Conservation (phyloP, 2,888 invertebrate genomes). For the Schrankia costaestrigalis region DNA sequence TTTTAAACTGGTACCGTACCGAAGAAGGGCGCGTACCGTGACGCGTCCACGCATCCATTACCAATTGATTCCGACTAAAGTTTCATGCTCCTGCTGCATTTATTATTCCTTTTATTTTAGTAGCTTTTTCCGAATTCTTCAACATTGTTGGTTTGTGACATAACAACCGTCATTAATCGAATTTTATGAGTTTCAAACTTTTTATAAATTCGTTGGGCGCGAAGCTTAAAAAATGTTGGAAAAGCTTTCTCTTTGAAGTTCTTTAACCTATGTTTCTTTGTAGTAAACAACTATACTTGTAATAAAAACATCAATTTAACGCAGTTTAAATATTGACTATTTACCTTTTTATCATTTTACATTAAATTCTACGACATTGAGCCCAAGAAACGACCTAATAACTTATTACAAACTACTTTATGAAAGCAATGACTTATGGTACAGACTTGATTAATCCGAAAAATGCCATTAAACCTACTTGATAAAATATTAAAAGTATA, state of each 20-base stretch:
- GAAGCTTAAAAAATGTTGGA: no score
- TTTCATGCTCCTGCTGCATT: constrained; percentile 63
- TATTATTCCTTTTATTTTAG: constrained; percentile 29
- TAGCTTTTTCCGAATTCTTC: constrained; percentile 28
- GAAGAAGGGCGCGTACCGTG: constrained; percentile 40
- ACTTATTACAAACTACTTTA: not conserved
- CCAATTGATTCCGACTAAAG: constrained; percentile 61
- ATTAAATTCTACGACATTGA: no score
- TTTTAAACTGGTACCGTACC: constrained; percentile 13
- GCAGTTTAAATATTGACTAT: not conserved
- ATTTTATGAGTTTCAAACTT: no score
- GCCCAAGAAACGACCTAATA: no score
- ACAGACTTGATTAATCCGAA: not conserved
- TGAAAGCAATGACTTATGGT: not conserved
- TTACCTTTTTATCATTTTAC: not conserved
- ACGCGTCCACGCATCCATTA: constrained; percentile 53
- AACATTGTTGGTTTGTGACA: constrained; percentile 19
- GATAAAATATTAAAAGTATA: constrained; percentile 7
- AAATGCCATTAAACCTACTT: constrained; percentile 6
- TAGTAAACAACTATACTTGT: no score
- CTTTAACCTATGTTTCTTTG: no score
- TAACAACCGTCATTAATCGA: constrained; percentile 7
- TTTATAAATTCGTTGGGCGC: no score
- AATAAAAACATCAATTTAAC: no score
- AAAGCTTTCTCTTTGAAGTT: no score